phyloP scores from a whole-genome alignment of 2,113 vertebrate species.

The Caranx melampygus region DNA sequence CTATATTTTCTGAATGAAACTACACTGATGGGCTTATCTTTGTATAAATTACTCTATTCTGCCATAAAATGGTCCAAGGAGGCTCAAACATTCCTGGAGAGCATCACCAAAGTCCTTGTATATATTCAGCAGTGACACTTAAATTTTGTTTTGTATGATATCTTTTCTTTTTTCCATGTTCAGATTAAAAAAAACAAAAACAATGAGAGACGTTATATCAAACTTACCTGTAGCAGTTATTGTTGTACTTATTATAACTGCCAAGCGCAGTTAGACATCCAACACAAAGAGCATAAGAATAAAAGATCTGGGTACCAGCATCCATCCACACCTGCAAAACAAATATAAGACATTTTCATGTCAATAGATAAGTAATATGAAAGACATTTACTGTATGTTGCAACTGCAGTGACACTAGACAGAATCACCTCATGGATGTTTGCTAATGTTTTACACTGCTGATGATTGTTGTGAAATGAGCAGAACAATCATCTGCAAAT shows the following conservation, averaged over 20 bases:
- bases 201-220: background rate
- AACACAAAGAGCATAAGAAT: constrained; percentile 86
- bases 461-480: background rate
- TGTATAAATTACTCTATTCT: too few relatives aligned
- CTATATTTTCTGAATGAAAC: too few relatives aligned
- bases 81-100: too few relatives aligned
- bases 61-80: too few relatives aligned
- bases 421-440: constrained; percentile 1
- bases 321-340: constrained; percentile 87
- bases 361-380: background rate
- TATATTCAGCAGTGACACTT: too few relatives aligned
- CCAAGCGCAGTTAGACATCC: constrained; percentile 85
- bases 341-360: background rate
- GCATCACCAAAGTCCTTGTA: too few relatives aligned
- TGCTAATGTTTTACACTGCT: constrained; percentile 16
- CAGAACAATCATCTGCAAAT: constrained; percentile 15
- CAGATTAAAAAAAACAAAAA: too few relatives aligned
- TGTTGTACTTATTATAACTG: constrained; percentile 88
- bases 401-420: background rate
- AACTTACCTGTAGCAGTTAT: constrained; percentile 87
- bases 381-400: background rate
- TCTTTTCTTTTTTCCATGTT: background rate
- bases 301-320: constrained; percentile 87
- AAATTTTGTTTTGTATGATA: too few relatives aligned
- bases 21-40: too few relatives aligned